A percentile compares a stretch with the other conserved stretches of the same genome.
phyloP scores from a whole-genome alignment of 2,113 vertebrate species.

The Theristicus caerulescens region DNA sequence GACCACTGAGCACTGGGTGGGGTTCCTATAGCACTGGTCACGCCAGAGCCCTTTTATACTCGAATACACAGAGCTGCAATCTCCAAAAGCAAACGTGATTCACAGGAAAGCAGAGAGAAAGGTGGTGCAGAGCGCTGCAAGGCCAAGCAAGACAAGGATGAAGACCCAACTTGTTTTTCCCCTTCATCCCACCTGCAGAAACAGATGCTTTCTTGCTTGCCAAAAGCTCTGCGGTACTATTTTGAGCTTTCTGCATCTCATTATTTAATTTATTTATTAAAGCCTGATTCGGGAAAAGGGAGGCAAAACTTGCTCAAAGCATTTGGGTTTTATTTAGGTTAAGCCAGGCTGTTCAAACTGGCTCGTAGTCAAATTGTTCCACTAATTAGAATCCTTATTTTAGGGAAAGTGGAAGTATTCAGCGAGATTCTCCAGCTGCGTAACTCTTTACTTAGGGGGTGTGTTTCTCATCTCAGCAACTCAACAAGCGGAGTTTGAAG shows the following conservation, averaged over 20 bases:
- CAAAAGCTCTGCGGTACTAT: neutral
- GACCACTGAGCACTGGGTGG: neutral
- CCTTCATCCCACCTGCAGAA: neutral
- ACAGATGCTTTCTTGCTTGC: neutral
- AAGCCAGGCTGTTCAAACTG: neutral
- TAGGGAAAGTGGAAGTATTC: neutral
- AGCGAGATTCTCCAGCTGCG: neutral
- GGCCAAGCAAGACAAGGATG: neutral
- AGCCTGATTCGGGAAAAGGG: neutral
- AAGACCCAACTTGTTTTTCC: neutral
- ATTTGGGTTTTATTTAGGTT: neutral
- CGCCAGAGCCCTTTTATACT: neutral
- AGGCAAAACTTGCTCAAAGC: neutral
- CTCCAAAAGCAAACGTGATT: neutral
- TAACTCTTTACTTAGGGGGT: neutral
- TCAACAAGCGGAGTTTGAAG: neutral
- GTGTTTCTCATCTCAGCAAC: neutral
- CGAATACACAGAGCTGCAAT: neutral
- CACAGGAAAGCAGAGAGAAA: neutral
- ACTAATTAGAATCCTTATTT: neutral
- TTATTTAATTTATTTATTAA: constrained; percentile 21
- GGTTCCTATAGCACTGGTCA: neutral
- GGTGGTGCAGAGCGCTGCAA: fast-evolving
- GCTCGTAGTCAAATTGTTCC: neutral
- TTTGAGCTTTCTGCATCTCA: neutral